Evolutionary conservation across 2,888 invertebrate genomes (phyloP).

Genomic region (Dryomyza anilis): DNA sequence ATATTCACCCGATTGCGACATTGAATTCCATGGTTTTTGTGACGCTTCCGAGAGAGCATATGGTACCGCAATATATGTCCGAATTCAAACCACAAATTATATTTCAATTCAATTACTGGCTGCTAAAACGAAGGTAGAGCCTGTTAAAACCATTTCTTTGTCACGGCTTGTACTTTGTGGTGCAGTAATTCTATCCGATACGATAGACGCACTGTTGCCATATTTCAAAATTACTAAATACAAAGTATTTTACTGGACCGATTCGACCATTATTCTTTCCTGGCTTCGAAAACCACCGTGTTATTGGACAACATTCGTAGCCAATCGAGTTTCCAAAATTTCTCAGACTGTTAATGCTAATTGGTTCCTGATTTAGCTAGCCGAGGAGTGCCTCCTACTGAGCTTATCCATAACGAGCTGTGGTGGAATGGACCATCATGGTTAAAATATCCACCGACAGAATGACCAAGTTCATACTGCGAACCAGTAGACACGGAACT

Average conservation of each 20-base stretch:
- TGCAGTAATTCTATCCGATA: conserved; percentile 13
- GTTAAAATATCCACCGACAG: neutral
- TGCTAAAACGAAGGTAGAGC: conserved; percentile 22
- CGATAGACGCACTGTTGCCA: conserved; percentile 1
- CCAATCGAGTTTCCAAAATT: conserved; percentile 3
- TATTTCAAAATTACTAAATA: neutral
- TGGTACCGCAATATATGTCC: conserved; percentile 16
- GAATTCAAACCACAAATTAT: neutral
- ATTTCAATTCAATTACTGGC: conserved; percentile 7
- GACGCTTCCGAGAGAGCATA: conserved; percentile 27
- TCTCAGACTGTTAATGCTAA: neutral
- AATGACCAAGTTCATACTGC: neutral
- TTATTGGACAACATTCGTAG: conserved; percentile 16
- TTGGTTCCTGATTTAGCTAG: conserved; percentile 6
- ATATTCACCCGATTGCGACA: neutral
- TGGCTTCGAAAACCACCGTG: conserved; percentile 15
- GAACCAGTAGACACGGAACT: too few species aligned
- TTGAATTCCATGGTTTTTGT: conserved; percentile 27
- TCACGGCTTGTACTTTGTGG: conserved; percentile 22
- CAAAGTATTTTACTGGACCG: neutral
- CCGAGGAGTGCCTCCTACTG: neutral
- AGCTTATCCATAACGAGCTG: neutral
- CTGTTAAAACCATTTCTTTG: conserved; percentile 22
- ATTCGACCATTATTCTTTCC: conserved; percentile 8
- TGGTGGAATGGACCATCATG: conserved; percentile 8